phyloP scores from a whole-genome alignment of 2,113 vertebrate genomes.

The Trichechus manatus region DNA sequence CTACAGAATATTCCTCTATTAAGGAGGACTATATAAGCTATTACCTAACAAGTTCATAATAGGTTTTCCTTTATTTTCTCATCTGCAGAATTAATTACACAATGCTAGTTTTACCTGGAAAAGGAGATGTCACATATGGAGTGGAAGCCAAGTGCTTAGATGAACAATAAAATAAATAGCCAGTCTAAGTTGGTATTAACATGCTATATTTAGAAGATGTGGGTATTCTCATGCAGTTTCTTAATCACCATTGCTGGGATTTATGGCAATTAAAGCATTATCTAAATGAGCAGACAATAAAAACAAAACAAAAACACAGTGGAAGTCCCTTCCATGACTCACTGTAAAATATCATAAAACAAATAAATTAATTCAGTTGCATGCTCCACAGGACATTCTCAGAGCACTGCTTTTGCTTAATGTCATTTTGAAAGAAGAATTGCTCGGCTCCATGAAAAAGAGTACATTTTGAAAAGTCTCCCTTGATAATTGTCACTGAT shows the following conservation, averaged over 20 bases:
- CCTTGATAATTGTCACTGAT: constrained; percentile 76
- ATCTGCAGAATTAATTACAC: not conserved
- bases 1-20: not conserved
- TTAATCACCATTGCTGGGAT: not conserved
- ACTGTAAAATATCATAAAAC: constrained; percentile 78
- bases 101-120: not conserved
- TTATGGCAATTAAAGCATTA: constrained; percentile 64
- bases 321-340: constrained; percentile 56
- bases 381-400: constrained; percentile 67
- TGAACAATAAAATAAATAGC: not conserved
- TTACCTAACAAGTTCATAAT: too few relatives aligned
- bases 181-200: not conserved
- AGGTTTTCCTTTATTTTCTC: not conserved
- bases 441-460: not conserved
- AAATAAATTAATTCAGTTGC: constrained; percentile 78
- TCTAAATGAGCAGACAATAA: constrained; percentile 75
- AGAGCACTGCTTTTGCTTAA: constrained; percentile 65
- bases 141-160: not conserved
- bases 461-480: constrained; percentile 47
- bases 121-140: not conserved
- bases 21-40: not conserved
- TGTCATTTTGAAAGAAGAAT: constrained; percentile 69
- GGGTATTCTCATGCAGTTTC: not conserved
- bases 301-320: constrained; percentile 62
- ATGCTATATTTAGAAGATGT: not conserved